These are phyloP conservation scores for Microcebus murinus DNA, from an alignment of 2,113 vertebrate genomes.

Conservation along the genomic window DNA sequence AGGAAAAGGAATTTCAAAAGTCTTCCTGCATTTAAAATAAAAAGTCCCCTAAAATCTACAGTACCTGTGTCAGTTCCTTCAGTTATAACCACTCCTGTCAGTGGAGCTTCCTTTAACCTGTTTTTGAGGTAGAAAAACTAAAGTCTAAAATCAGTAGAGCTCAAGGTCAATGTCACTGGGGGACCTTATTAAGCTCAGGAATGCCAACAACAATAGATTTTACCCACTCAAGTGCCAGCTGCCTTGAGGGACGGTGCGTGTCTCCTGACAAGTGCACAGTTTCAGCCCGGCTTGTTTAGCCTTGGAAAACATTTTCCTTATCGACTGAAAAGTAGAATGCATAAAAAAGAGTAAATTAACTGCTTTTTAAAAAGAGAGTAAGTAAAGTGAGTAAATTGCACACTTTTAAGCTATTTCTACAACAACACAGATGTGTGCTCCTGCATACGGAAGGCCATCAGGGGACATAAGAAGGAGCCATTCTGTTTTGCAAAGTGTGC, in stretches of 20 bases:
- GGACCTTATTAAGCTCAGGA: slow-evolving; percentile 1
- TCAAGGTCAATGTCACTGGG: not conserved
- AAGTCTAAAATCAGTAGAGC: not conserved
- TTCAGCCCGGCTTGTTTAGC: slow-evolving; percentile 4
- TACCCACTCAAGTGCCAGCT: not conserved
- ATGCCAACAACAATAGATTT: not conserved
- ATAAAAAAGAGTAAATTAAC: slow-evolving; percentile 28
- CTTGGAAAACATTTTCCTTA: slow-evolving; percentile 47
- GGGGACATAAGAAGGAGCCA: not conserved
- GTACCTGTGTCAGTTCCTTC: not conserved
- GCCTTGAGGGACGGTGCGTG: not conserved
- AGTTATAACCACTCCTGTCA: not conserved
- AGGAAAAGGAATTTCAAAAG: not conserved
- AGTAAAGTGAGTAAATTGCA: not conserved
- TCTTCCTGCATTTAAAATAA: not conserved
- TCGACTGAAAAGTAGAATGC: not conserved
- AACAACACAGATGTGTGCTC: not conserved
- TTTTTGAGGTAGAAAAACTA: not conserved
- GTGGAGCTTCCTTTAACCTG: not conserved
- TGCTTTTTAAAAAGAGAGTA: not conserved
- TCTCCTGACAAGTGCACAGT: not conserved
- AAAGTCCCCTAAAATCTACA: not conserved
- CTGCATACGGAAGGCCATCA: not conserved
- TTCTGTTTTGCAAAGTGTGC: not conserved
- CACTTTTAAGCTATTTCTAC: not conserved